Evolutionary conservation across 2,888 invertebrate species (phyloP).

Genomic region (Sipunculus nudus): DNA sequence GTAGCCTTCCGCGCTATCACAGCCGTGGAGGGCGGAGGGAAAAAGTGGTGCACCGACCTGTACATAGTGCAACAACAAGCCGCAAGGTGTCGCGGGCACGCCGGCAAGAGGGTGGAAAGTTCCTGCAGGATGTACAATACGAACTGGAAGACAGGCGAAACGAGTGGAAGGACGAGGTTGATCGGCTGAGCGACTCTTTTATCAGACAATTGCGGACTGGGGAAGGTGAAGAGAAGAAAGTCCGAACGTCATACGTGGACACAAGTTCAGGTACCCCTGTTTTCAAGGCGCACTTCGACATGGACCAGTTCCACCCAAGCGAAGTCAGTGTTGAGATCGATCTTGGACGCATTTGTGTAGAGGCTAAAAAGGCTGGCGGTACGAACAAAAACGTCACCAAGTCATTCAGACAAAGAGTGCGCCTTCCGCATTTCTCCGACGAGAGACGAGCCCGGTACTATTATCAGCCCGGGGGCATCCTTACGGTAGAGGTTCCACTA

Average conservation of each 20-base stretch:
- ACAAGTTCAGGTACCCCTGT: conserved; percentile 21
- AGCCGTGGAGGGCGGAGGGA: too few species aligned
- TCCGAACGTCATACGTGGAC: too few species aligned
- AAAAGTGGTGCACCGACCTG: too few species aligned
- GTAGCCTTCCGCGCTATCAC: too few species aligned
- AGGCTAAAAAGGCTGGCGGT: background rate
- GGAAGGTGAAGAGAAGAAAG: too few species aligned
- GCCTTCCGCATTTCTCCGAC: conserved; percentile 36
- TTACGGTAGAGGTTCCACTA: conserved; percentile 40
- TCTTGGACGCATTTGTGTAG: too few species aligned
- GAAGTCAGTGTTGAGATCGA: conserved; percentile 23
- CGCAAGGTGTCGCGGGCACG: too few species aligned
- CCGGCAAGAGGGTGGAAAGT: conserved; percentile 14
- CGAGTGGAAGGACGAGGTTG: conserved; percentile 35
- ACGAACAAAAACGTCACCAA: conserved; percentile 17
- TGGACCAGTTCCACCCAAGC: conserved; percentile 25
- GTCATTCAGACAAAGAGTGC: conserved; percentile 34
- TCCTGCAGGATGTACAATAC: conserved; percentile 36
- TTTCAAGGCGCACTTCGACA: conserved; percentile 39
- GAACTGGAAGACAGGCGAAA: conserved; percentile 36
- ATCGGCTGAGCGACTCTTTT: conserved; percentile 16
- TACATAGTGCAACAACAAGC: too few species aligned
- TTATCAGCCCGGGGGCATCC: conserved; percentile 30
- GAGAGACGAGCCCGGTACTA: conserved; percentile 24
- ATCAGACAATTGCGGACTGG: too few species aligned